Conservation (phyloP, 2,888 invertebrate genomes). For the Prenolepis imparis region DNA sequence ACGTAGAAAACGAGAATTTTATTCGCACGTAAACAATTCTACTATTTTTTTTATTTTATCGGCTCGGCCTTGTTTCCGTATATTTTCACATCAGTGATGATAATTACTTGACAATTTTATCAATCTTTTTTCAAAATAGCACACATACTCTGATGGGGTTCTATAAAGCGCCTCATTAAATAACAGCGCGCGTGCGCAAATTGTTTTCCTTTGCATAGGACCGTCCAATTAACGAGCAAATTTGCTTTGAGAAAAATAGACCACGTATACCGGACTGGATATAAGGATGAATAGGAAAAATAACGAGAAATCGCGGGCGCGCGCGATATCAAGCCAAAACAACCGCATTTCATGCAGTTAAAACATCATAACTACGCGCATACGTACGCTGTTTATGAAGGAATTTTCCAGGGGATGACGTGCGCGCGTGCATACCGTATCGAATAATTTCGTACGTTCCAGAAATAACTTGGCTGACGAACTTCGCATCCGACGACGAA, state of each 20-base stretch:
- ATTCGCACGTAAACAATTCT: not conserved
- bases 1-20: not conserved
- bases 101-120: not conserved
- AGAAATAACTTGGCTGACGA: slow-evolving; percentile 41
- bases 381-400: slow-evolving; percentile 53
- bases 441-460: slow-evolving; percentile 49
- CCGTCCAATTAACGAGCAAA: slow-evolving; percentile 52
- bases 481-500: slow-evolving; percentile 54
- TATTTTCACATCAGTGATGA: not conserved
- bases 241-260: slow-evolving; percentile 49
- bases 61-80: not conserved
- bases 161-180: slow-evolving; percentile 13
- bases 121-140: not conserved
- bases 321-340: slow-evolving; percentile 32
- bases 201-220: slow-evolving; percentile 36
- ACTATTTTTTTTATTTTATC: not conserved
- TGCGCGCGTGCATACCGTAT: slow-evolving; percentile 12
- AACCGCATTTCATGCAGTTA: slow-evolving; percentile 16
- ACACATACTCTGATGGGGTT: slow-evolving; percentile 7
- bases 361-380: slow-evolving; percentile 22
- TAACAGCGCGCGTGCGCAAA: slow-evolving; percentile 3
- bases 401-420: slow-evolving; percentile 52
- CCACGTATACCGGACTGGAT: not conserved
- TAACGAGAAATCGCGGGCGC: slow-evolving; percentile 39
- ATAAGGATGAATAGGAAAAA: slow-evolving; percentile 31